Base-by-base conservation (phyloP, 2,888 invertebrate species). In the Actias luna region DNA sequence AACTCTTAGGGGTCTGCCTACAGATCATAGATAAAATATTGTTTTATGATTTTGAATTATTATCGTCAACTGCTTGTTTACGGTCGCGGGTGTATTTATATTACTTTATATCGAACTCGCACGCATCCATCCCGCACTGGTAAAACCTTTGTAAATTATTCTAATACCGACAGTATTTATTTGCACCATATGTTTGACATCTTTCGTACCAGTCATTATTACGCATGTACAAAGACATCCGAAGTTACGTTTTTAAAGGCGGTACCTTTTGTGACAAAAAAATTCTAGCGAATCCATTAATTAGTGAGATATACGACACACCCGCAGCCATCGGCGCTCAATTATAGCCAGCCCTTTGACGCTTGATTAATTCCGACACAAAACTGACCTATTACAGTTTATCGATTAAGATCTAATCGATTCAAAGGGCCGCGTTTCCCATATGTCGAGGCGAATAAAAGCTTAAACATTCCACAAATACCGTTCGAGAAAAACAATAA, bases 311-410 rank as follows among this genome's bases (percentile, higher is more conserved):
- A 91, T 91, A 92, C 86, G 89, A 86, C 84, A 79, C 80, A 78
- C 82, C 80, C 84, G 80, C 81, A 82, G 85, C 84, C 84, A 85
- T 88, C 80, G 84, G 84, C 82, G 84, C 83, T 84, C 87, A 85
- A 88, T 88, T 87, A 87, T 80, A 78, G 80, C 75, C 84, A 87
- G 85, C 81, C 86, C 89, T 90, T 91, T 90, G 90, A 89, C 84
- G 89, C 84, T 89, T 89, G 91, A 90, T 91, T 90, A 92, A 89
- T 90, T 89, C 89, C 88, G 84, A 88, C 87, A 89, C 87, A 88
- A 85, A 87, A 87, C 88, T 90, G 87, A 90, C 89, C 91, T 89
- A 90, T 91, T 88, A 91, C 80, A 79, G 80, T 79, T 84, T 86
- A 88, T 83, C 85, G 84, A 84, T 85, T 80, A 80, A 80, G 80